Conservation (phyloP, 2,797 vertebrate species). For the Phylloscopus collybita region DNA sequence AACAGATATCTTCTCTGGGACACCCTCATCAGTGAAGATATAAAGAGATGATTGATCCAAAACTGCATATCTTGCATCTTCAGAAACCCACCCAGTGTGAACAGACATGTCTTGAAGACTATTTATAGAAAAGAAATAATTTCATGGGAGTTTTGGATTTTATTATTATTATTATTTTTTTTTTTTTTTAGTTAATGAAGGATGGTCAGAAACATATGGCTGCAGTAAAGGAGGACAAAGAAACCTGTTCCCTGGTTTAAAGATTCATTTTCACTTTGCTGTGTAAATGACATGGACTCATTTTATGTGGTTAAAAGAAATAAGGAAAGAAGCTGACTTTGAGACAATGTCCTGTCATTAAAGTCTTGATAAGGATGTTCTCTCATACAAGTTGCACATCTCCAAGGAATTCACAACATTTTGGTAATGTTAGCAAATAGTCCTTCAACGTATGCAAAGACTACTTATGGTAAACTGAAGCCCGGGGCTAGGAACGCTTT, state of each 20-base stretch:
- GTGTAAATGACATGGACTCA: not conserved
- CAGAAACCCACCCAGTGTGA: not conserved
- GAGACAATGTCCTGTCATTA: not conserved
- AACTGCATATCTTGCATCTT: not conserved
- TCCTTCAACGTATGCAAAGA: not conserved
- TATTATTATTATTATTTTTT: too few relatives aligned
- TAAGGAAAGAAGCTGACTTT: not conserved
- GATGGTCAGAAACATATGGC: not conserved
- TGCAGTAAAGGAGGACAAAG: not conserved
- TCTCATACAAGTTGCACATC: not conserved
- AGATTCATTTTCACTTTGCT: constrained; percentile 1
- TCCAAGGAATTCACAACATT: not conserved
- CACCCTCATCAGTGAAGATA: not conserved
- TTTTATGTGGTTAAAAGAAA: constrained; percentile 14
- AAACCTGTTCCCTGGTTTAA: not conserved
- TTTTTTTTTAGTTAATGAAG: not conserved
- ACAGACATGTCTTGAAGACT: not conserved
- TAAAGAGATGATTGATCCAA: not conserved
- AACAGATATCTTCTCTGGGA: not conserved
- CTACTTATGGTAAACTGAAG: not conserved
- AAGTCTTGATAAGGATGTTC: not conserved
- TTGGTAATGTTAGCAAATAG: not conserved
- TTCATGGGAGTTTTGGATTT: not conserved
- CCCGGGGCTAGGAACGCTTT: not conserved
- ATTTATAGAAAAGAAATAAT: not conserved